phyloP scores from a whole-genome alignment of 2,888 invertebrate genomes.

The Pediacus dermestoides region DNA sequence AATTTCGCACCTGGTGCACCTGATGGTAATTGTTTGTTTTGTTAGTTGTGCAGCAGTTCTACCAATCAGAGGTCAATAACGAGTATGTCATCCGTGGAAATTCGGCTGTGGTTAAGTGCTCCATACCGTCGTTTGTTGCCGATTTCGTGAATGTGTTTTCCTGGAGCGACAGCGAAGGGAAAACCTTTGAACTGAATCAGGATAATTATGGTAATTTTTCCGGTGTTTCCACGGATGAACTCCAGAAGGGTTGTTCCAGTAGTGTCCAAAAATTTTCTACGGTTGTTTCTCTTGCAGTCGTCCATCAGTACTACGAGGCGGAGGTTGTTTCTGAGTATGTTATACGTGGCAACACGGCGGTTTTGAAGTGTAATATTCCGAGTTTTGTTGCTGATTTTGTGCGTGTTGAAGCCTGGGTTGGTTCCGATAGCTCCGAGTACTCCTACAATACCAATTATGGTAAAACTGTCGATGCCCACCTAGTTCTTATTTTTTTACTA shows the following conservation, averaged over 20 bases:
- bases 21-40: constrained; percentile 40
- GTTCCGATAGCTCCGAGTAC: constrained; percentile 65
- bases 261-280: constrained; percentile 19
- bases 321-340: constrained; percentile 85
- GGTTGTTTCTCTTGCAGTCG: constrained; percentile 60
- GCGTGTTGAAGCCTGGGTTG: constrained; percentile 78
- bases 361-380: constrained; percentile 85
- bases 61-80: constrained; percentile 88
- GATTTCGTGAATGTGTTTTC: constrained; percentile 86
- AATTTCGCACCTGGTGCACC: constrained; percentile 61
- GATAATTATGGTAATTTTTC: constrained; percentile 57
- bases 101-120: constrained; percentile 82
- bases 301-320: constrained; percentile 84
- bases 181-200: constrained; percentile 61
- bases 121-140: constrained; percentile 84
- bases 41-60: constrained; percentile 85
- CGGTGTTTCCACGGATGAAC: constrained; percentile 30
- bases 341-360: constrained; percentile 82
- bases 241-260: constrained; percentile 18
- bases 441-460: constrained; percentile 70
- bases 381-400: constrained; percentile 90
- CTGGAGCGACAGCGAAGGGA: constrained; percentile 80
- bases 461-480: too few species aligned
- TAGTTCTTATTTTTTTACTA: constrained; percentile 12
- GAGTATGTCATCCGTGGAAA: constrained; percentile 89